Evolutionary conservation across 2,888 invertebrate genomes (phyloP).

Genomic region (Temnothorax ravouxi): DNA sequence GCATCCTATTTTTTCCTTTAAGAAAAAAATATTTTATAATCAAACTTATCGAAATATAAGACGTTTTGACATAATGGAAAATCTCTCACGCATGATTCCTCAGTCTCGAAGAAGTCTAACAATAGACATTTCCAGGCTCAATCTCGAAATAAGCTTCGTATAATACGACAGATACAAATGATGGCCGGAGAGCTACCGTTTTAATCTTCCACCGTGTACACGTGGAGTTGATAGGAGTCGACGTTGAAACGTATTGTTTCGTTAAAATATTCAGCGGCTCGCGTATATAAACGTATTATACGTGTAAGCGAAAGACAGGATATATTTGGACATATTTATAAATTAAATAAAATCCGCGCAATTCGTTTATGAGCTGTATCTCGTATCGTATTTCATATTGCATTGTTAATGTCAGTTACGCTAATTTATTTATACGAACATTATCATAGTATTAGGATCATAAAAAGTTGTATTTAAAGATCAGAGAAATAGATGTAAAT

Average conservation of each 20-base stretch:
- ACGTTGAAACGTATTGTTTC: conserved; percentile 15
- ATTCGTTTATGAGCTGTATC: not conserved
- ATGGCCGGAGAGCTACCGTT: not conserved
- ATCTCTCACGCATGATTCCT: not conserved
- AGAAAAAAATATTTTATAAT: not conserved
- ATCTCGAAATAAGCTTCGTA: conserved; percentile 32
- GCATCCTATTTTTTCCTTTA: not conserved
- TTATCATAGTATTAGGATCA: not conserved
- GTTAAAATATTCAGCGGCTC: conserved; percentile 11
- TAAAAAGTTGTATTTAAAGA: not conserved
- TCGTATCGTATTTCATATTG: not conserved
- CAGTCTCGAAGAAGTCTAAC: not conserved
- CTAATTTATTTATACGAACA: not conserved
- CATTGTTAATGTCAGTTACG: not conserved
- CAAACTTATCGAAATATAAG: not conserved
- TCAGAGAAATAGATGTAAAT: not conserved
- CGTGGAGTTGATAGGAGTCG: not conserved
- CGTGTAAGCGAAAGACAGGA: not conserved
- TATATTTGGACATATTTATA: not conserved
- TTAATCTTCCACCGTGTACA: conserved; percentile 24
- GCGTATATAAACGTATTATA: not conserved
- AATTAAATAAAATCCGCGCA: not conserved
- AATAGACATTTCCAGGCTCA: conserved; percentile 19
- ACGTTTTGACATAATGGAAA: not conserved
- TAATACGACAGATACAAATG: conserved; percentile 13